phyloP scores from a whole-genome alignment of 2,888 invertebrate species.

The Emmelina monodactyla region DNA sequence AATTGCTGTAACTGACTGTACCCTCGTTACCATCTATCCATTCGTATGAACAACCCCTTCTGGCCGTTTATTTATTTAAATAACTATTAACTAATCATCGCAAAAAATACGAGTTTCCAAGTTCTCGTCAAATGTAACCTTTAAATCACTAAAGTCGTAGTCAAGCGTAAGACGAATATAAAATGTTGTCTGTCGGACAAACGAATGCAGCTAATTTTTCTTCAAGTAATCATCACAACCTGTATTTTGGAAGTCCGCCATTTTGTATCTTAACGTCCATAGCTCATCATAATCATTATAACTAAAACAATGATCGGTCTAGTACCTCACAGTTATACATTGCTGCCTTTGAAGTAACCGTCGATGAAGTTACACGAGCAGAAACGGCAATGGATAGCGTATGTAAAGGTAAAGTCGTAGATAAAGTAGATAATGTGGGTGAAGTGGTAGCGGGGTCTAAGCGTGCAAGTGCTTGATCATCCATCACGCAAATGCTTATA shows the following conservation, averaged over 20 bases:
- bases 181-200: background rate
- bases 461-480: slow-evolving; percentile 49
- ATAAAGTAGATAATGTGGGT: slow-evolving; percentile 16
- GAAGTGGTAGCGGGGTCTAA: slow-evolving; percentile 23
- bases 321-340: slow-evolving; percentile 16
- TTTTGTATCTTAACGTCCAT: slow-evolving; percentile 50
- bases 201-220: slow-evolving; percentile 28
- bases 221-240: slow-evolving; percentile 42
- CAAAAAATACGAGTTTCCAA: too few relatives aligned
- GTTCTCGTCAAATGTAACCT: too few relatives aligned
- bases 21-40: too few relatives aligned
- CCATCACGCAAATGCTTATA: slow-evolving; percentile 55
- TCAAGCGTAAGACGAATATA: too few relatives aligned
- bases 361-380: background rate
- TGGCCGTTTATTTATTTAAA: too few relatives aligned
- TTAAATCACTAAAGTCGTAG: too few relatives aligned
- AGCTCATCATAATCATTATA: slow-evolving; percentile 41
- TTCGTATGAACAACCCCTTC: too few relatives aligned
- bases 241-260: slow-evolving; percentile 55
- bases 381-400: slow-evolving; percentile 22
- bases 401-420: slow-evolving; percentile 5
- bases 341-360: slow-evolving; percentile 10
- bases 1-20: too few relatives aligned
- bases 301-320: slow-evolving; percentile 10
- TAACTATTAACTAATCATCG: too few relatives aligned